Evolutionary conservation across 2,113 vertebrate species (phyloP), one percentile per base, ranked within the genome.

Genomic region (Chaenogobius annularis): DNA sequence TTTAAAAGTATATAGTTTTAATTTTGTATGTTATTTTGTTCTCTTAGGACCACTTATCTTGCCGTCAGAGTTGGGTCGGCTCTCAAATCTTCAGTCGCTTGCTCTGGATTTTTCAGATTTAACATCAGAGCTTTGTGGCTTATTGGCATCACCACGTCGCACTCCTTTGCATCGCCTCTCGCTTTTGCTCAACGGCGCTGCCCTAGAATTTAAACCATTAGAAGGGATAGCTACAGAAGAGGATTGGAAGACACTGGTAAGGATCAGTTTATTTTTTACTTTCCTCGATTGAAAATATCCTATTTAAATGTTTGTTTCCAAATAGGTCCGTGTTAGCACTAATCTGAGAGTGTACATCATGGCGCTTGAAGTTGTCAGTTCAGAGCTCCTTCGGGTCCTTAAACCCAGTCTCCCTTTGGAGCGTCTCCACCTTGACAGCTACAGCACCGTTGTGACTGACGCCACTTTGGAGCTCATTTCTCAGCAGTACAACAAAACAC

Each of bases 371-470:
- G 94, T 98, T 71, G 94, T 95, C 89, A 96, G 93, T 84, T 95
- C 96, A 55, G 95, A 98, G 87, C 95, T 99, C 93, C 90, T 98
- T 84, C 91, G 95, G 87, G 95, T 98, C 90, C 94, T 99, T 68
- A 99, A 99, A 92, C 98, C 98, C 55, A 96, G 96, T 92, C 94
- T 99, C 79, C 98, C 98, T 7, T 88, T 99, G 87, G 96, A 98
- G 93, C 95, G 96, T 82, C 96, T 99, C 90, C 98, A 99, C 84
- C 95, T 99, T 72, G 98, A 99, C 90, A 97, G 97, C 91, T 99
- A 97, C 85, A 93, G 93, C 85, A 94, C 95, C 48, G 94, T 94
- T 79, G 95, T 97, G 90, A 96, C 95, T 22, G 97, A 96, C 52
- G 95, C 94, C 61, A 94, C 95, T 70, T 89, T 99, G 90, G 98